These are phyloP conservation scores for Brotula barbata DNA, from an alignment of 2,797 vertebrate species.

Conservation along the genomic window DNA sequence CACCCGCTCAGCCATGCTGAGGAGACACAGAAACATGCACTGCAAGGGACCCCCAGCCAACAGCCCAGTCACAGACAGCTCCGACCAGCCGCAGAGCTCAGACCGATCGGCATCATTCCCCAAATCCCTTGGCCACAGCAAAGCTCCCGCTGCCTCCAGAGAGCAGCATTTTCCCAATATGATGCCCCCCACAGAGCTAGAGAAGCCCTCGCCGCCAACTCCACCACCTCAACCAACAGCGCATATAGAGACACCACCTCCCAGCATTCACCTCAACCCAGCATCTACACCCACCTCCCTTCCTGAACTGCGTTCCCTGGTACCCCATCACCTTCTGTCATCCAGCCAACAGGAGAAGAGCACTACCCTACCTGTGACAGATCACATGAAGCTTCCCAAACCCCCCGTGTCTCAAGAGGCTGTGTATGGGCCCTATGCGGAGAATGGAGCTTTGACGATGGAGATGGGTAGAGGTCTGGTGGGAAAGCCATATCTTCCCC, in stretches of 20 bases:
- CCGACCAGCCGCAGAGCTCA: slow-evolving; percentile 62
- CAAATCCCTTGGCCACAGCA: slow-evolving; percentile 56
- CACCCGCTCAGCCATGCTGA: slow-evolving; percentile 90
- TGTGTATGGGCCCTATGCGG: slow-evolving; percentile 71
- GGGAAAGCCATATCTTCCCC: slow-evolving; percentile 73
- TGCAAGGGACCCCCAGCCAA: slow-evolving; percentile 70
- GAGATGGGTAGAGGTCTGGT: slow-evolving; percentile 56
- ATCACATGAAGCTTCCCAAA: slow-evolving; percentile 76
- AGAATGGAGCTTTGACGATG: slow-evolving; percentile 69
- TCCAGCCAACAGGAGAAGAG: slow-evolving; percentile 74
- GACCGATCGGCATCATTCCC: slow-evolving; percentile 59
- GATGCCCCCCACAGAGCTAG: slow-evolving; percentile 63
- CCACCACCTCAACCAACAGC: slow-evolving; percentile 44
- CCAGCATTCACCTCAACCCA: slow-evolving; percentile 63
- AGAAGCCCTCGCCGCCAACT: slow-evolving; percentile 69
- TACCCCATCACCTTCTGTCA: slow-evolving; percentile 72
- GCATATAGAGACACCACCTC: slow-evolving; percentile 52
- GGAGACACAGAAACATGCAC: slow-evolving; percentile 86
- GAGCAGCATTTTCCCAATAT: slow-evolving; percentile 67
- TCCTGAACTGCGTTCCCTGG: slow-evolving; percentile 79
- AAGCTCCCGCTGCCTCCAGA: slow-evolving; percentile 62
- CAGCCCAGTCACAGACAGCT: slow-evolving; percentile 29
- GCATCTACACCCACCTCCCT: slow-evolving; percentile 62
- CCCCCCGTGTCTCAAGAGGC: slow-evolving; percentile 60
- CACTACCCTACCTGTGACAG: slow-evolving; percentile 47